Evolutionary conservation across 2,113 vertebrate species (phyloP).

Genomic region (Colistium nudipinnis): DNA sequence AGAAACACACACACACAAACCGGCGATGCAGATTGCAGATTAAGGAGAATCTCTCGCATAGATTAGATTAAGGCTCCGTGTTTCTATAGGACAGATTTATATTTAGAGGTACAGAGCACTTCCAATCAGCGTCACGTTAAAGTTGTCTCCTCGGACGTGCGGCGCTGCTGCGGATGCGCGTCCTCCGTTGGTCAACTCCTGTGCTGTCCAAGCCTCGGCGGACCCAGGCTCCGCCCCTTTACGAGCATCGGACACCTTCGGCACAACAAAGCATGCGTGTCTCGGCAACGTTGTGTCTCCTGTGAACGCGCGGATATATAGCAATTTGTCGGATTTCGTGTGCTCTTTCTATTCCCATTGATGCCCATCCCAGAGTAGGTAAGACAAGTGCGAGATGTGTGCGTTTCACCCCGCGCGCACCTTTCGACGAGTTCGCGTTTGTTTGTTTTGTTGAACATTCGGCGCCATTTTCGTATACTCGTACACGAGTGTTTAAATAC

Average conservation of each 20-base stretch:
- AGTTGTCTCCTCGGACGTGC: slow-evolving; percentile 16
- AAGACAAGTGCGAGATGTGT: slow-evolving; percentile 47
- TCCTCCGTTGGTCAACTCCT: slow-evolving; percentile 26
- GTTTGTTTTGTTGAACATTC: slow-evolving; percentile 74
- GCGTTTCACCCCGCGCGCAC: neutral
- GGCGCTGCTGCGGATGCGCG: neutral
- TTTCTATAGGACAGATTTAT: too few relatives aligned
- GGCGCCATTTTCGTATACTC: slow-evolving; percentile 81
- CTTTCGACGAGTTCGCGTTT: slow-evolving; percentile 51
- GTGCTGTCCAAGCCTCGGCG: slow-evolving; percentile 38
- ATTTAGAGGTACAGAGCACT: neutral
- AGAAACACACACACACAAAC: too few relatives aligned
- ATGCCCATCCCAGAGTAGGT: slow-evolving; percentile 72
- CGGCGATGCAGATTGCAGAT: neutral
- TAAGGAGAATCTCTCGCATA: too few relatives aligned
- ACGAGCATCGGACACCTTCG: slow-evolving; percentile 75
- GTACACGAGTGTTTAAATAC: slow-evolving; percentile 75
- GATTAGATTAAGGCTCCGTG: too few relatives aligned
- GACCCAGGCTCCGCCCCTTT: slow-evolving; percentile 80
- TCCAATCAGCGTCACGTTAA: neutral
- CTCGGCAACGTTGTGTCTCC: slow-evolving; percentile 56
- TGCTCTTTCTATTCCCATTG: slow-evolving; percentile 39
- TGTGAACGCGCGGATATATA: slow-evolving; percentile 51
- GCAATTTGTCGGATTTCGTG: slow-evolving; percentile 6
- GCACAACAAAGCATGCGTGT: slow-evolving; percentile 79